A percentile compares a stretch with the other conserved stretches of the same genome.
Conservation (phyloP, 2,888 invertebrate species). For the Dryobota labecula region DNA sequence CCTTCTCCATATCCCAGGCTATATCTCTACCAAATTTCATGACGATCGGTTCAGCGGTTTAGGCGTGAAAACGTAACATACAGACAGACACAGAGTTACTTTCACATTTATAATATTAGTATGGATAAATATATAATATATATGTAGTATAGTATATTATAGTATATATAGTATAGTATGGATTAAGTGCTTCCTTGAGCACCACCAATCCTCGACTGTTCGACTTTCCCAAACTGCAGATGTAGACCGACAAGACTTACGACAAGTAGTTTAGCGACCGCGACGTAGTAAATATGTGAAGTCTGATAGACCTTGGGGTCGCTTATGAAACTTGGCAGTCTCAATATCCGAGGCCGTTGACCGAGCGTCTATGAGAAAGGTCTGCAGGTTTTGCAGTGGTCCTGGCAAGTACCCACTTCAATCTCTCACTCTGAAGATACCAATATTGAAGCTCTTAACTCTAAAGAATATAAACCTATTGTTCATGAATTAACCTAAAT, state of each 20-base stretch:
- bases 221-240: constrained; percentile 24
- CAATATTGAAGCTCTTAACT: neutral
- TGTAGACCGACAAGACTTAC: constrained; percentile 12
- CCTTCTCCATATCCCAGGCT: too few species aligned
- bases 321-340: constrained; percentile 8
- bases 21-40: too few species aligned
- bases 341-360: constrained; percentile 11
- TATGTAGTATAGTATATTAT: too few species aligned
- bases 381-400: constrained; percentile 1
- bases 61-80: too few species aligned
- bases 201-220: neutral
- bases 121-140: too few species aligned
- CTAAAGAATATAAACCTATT: neutral
- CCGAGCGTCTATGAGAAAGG: constrained; percentile 1
- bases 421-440: neutral
- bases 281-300: neutral
- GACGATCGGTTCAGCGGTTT: too few species aligned
- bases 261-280: neutral
- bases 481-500: neutral
- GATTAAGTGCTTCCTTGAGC: neutral
- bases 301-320: constrained; percentile 23
- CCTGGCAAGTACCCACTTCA: constrained; percentile 2
- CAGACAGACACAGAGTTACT: too few species aligned
- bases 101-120: too few species aligned
- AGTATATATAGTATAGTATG: too few species aligned